Conservation (phyloP, 2,797 vertebrate genomes). For the Enteromius argenteus region DNA sequence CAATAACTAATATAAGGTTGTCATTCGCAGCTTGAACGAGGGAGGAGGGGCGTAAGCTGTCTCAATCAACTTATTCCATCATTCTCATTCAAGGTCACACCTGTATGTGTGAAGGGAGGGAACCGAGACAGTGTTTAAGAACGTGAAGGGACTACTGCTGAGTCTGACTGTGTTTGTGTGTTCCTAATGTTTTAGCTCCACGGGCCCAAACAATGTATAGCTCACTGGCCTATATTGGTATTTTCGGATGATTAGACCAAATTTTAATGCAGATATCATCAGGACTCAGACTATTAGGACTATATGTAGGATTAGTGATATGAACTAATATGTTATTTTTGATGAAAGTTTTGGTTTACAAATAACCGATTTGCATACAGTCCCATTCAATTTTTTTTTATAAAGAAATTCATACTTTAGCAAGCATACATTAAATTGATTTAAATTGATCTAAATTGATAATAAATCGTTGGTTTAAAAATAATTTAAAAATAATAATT, state of each 20-base stretch:
- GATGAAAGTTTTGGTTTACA: not conserved
- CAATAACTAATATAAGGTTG: constrained; percentile 80
- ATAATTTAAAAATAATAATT: too few relatives aligned
- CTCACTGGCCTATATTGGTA: not conserved
- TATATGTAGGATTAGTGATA: not conserved
- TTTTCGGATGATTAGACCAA: not conserved
- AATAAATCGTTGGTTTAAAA: not conserved
- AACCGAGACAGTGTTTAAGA: not conserved
- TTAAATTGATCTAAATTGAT: not conserved
- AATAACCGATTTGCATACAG: not conserved
- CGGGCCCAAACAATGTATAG: not conserved
- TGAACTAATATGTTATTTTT: not conserved
- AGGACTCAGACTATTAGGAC: not conserved
- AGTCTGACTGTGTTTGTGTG: constrained; percentile 4
- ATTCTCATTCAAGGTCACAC: constrained; percentile 74
- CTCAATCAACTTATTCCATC: constrained; percentile 66
- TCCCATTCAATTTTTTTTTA: not conserved
- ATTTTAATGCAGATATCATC: not conserved
- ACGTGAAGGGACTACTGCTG: constrained; percentile 25
- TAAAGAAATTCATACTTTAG: not conserved
- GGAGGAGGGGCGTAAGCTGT: constrained; percentile 56
- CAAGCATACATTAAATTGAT: not conserved
- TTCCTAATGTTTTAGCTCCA: constrained; percentile 14
- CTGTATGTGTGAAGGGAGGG: constrained; percentile 53
- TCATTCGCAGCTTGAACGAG: constrained; percentile 69